Evolutionary conservation across 2,797 vertebrate genomes (phyloP).

Genomic region (Phrynocephalus vlangalii): DNA sequence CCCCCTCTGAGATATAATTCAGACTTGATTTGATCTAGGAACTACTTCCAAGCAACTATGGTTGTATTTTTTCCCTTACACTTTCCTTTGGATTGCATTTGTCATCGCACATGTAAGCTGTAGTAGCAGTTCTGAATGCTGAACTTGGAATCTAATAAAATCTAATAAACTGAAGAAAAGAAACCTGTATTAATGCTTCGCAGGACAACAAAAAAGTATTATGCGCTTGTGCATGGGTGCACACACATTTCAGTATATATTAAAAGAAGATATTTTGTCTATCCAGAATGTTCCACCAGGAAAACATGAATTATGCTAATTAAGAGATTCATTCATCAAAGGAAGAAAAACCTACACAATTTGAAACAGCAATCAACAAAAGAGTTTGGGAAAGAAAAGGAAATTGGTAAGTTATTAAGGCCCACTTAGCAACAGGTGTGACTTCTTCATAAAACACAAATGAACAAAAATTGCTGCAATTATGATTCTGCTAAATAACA

Average conservation of each 20-base stretch:
- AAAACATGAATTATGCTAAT: constrained; percentile 46
- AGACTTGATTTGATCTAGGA: no score
- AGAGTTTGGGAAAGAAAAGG: constrained; percentile 61
- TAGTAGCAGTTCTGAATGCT: constrained; percentile 57
- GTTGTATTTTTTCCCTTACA: constrained; percentile 15
- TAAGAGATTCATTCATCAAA: constrained; percentile 58
- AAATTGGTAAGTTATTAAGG: constrained; percentile 62
- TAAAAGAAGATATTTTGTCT: constrained; percentile 9
- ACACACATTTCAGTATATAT: background rate
- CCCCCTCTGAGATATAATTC: no score
- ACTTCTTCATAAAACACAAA: constrained; percentile 70
- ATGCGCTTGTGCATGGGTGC: background rate
- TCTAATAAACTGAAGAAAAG: background rate
- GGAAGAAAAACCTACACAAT: constrained; percentile 53
- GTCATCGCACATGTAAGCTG: constrained; percentile 17
- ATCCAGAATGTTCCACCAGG: constrained; percentile 28
- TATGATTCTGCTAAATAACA: constrained; percentile 69
- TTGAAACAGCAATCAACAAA: constrained; percentile 65
- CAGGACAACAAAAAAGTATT: constrained; percentile 16
- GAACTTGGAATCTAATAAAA: constrained; percentile 42
- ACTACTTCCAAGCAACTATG: no score
- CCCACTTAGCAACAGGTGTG: constrained; percentile 75
- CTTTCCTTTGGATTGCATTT: constrained; percentile 44
- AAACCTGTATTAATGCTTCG: background rate
- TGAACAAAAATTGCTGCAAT: constrained; percentile 63